Percentiles rank a stretch among this genome's conserved stretches.
Evolutionary conservation across 2,888 invertebrate species (phyloP).

Genomic region (Alentia gelatinosa): DNA sequence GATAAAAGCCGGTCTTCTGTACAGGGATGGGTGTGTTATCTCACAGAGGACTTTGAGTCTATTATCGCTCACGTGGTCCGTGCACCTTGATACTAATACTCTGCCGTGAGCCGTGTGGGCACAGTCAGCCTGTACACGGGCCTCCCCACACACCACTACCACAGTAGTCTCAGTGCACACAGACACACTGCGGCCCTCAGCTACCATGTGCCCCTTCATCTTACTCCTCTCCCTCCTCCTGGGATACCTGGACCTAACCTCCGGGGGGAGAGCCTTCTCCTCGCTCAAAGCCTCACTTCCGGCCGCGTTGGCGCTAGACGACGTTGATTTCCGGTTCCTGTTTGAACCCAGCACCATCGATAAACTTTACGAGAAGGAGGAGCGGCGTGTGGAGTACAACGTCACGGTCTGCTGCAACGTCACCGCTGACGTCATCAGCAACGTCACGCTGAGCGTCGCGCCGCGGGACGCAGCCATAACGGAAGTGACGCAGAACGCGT

Average conservation of each 20-base stretch:
- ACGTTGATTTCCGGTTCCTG: background rate
- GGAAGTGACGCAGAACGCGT: background rate
- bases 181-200: no score
- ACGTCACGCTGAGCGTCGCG: background rate
- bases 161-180: no score
- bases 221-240: conserved; percentile 24
- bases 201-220: conserved; percentile 15
- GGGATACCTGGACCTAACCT: background rate
- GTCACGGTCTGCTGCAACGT: background rate
- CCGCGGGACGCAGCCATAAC: background rate
- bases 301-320: background rate
- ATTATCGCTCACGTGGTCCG: no score
- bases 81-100: no score
- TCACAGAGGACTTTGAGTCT: no score
- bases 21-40: no score
- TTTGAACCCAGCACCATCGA: background rate
- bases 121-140: no score
- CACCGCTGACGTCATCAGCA: background rate
- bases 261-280: background rate
- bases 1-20: no score
- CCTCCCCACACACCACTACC: no score
- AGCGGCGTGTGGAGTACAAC: background rate
- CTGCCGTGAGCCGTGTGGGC: no score
- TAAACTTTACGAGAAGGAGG: background rate
- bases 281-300: background rate